phyloP scores from a whole-genome alignment of 2,888 invertebrate genomes.

The Ecliptopera silaceata region DNA sequence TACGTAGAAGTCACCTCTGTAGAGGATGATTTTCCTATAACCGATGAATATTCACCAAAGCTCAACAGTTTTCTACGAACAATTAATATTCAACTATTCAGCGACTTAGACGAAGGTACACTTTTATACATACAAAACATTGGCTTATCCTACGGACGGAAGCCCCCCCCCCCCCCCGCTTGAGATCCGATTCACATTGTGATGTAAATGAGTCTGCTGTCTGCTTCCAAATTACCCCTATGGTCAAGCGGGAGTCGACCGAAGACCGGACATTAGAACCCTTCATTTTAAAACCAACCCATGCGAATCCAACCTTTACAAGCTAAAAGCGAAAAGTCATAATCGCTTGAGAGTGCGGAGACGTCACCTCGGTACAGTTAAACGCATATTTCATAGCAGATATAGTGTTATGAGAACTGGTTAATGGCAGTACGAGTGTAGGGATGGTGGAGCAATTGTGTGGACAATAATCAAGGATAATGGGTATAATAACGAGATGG shows the following conservation, averaged over 20 bases:
- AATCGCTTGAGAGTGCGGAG: conserved; percentile 44
- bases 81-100: conserved; percentile 69
- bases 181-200: conserved; percentile 75
- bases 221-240: conserved; percentile 81
- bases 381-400: conserved; percentile 73
- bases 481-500: conserved; percentile 58
- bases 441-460: conserved; percentile 71
- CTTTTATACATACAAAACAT: conserved; percentile 68
- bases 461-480: conserved; percentile 74
- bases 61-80: conserved; percentile 45
- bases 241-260: conserved; percentile 75
- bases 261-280: conserved; percentile 78
- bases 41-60: conserved; percentile 28
- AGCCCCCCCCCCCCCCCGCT: conserved; percentile 56
- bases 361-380: conserved; percentile 47
- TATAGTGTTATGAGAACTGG: conserved; percentile 73
- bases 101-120: conserved; percentile 54
- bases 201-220: conserved; percentile 80
- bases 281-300: conserved; percentile 70
- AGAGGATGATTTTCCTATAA: conserved; percentile 30
- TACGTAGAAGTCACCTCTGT: conserved; percentile 19
- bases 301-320: conserved; percentile 56
- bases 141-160: conserved; percentile 73
- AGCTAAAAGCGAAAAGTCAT: conserved; percentile 40
- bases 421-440: conserved; percentile 70